These are phyloP conservation scores for Macaca nemestrina DNA, from an alignment of 2,113 vertebrate genomes.

Conservation along the genomic window DNA sequence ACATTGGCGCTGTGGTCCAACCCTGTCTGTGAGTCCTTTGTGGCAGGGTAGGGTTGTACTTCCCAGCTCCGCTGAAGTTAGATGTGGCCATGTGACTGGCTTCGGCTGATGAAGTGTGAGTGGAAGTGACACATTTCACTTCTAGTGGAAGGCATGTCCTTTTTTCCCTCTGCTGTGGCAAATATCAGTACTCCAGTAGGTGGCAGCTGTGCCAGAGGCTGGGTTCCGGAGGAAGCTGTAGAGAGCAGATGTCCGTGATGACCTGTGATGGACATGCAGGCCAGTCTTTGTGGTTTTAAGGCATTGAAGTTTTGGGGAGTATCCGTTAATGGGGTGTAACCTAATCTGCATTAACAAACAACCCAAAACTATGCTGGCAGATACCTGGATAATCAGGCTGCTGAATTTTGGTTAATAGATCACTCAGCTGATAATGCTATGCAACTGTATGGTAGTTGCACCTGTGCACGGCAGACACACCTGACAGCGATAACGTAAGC, in stretches of 20 bases:
- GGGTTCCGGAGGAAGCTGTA: neutral
- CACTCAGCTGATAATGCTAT: neutral
- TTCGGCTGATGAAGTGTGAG: neutral
- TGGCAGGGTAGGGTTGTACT: neutral
- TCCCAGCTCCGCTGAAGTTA: neutral
- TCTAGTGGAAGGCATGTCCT: neutral
- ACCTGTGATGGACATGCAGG: neutral
- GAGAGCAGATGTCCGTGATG: neutral
- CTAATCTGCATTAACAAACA: neutral
- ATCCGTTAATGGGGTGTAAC: neutral
- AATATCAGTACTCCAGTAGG: neutral
- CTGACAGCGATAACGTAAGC: too few species aligned
- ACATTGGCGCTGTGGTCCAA: fast-evolving
- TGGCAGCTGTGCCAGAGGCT: neutral
- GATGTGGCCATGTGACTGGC: neutral
- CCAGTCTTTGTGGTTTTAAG: neutral
- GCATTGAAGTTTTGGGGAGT: neutral
- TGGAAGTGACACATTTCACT: neutral
- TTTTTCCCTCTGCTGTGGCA: too few species aligned
- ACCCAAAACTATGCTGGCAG: neutral
- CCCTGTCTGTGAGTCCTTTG: neutral
- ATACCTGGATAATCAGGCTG: neutral
- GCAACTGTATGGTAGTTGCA: too few species aligned
- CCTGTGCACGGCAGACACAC: too few species aligned
- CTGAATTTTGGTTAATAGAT: neutral